Evolutionary conservation across 1,140 invertebrate genomes (phyloP), one percentile per base, ranked within the genome.

Genomic region (Bombus waltoni): DNA sequence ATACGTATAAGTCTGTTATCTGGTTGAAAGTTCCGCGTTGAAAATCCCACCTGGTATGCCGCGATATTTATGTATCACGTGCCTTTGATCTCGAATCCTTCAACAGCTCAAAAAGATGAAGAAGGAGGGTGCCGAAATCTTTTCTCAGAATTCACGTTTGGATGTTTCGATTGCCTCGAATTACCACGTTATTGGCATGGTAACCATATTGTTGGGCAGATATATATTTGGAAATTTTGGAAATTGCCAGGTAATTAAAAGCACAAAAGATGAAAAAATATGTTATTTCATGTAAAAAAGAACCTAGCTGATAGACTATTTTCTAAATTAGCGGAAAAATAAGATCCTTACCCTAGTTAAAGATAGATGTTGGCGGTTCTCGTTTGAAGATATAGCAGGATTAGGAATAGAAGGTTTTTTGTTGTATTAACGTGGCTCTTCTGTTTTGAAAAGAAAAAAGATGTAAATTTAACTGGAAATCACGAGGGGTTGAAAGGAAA

Each of bases 21-120:
- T 32, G 62, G 6, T 38, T 70, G 18, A 57, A 44, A 57, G 73
- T 57, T 70, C 57, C 40, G 18, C 25, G 44, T 38, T 76, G 47
- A 76, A 83, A 57, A 35, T 62, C 70, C 44, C 44, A n/a, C 35
- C 38, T 35, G 42, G 57, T 70, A 53, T 70, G 32, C 59, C 74
- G 15, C 15, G 6, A 35, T 44, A 70, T 76, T 83, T 83, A 83
- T 53, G 47, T 53, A 53, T 83, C 73, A 18, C 15, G 13, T 57
- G 25, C 32, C 81, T 77, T 83, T 83, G 73, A 83, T 83, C 73
- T 77, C 59, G 28, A 9, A 13, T 13, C 15, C 22, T 57, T 40
- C 28, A 62, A 38, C 18, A 9, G 25, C 2, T 35, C 28, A 57
- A 28, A 57, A 28, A 68, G 65, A 44, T 6, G 59, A 83, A 83